Conservation (phyloP, 2,888 invertebrate species). For the Brachyopa scutellaris region DNA sequence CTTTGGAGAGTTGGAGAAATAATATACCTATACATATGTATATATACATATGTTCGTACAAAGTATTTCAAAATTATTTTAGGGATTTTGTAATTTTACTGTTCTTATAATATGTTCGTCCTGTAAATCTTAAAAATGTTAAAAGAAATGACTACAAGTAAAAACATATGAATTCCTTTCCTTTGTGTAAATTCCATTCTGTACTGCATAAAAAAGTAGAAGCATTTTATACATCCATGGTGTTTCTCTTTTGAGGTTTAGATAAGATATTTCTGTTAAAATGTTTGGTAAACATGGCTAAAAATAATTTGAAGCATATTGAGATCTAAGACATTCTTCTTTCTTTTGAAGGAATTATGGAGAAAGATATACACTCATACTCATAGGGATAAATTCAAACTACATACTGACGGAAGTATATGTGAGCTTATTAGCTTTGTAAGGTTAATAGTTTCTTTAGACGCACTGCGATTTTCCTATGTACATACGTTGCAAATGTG, state of each 20-base stretch:
- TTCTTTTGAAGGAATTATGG: too few relatives aligned
- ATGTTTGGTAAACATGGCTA: background rate
- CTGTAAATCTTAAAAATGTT: constrained; percentile 2
- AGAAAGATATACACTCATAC: too few relatives aligned
- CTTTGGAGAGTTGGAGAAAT: background rate
- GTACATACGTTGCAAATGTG: too few relatives aligned
- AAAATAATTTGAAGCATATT: background rate
- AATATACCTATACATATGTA: too few relatives aligned
- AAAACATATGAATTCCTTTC: background rate
- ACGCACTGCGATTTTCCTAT: too few relatives aligned
- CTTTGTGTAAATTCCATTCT: constrained; percentile 18
- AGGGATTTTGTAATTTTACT: constrained; percentile 1
- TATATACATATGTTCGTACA: too few relatives aligned
- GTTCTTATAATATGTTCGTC: background rate
- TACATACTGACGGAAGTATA: too few relatives aligned
- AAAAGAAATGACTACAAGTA: background rate
- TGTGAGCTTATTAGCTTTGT: too few relatives aligned
- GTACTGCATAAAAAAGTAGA: background rate
- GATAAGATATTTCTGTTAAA: background rate
- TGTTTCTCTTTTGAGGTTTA: background rate
- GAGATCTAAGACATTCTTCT: background rate
- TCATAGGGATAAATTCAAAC: too few relatives aligned
- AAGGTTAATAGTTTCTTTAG: too few relatives aligned
- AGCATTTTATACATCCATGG: background rate
- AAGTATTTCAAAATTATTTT: background rate